Base-by-base conservation (phyloP, 2,113 vertebrate species). In the Cryptotis parvus region DNA sequence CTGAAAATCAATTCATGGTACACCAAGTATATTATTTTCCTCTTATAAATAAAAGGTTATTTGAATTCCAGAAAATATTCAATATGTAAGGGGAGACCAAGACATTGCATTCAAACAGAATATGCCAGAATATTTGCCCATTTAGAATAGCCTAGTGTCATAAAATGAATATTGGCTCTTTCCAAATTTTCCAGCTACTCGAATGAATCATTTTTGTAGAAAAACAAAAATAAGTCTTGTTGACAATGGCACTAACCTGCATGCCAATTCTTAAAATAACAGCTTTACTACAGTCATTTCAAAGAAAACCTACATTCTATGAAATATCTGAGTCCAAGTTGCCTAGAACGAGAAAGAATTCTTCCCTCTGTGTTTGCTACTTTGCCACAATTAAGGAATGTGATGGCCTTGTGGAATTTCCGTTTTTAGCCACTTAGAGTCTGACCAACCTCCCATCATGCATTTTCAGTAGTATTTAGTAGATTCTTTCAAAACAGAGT, bases 371-470 rank as follows among this genome's bases (percentile, higher is more conserved):
- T 69, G 52, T 1, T 4, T 58, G 35, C 27, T 16, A 4, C 86
- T 90, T 94, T 82, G 76, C 83, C 80, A 11, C 37, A 58, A 26
- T 61, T 76, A 89, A 92, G 79, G 88, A 85, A 94, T 90, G 90
- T 43, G 63, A 80, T 74, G 91, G 89, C 84, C 85, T 90, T 75
- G 52, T 76, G 84, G 92, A 91, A 90, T 95, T 84, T 94, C 93
- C 63, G 11, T 39, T 95, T 96, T 89, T 83, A 91, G 93, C 72
- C 77, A 76, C 24, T 83, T 52, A 73, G 37, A 66, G n/a, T 70
- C 76, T 96, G 31, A 94, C 92, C 91, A 96, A 89, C 94, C 93
- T 90, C 85, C 87, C 92, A 96, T 95, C 95, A 95, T 29, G 29
- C 45, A 70, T 93, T 94, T 58, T 96, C 93, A 93, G 66, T 92